Evolutionary conservation across 2,797 vertebrate genomes (phyloP), one percentile per base, ranked within the genome.

Genomic region (Rhyacichthys aspro): DNA sequence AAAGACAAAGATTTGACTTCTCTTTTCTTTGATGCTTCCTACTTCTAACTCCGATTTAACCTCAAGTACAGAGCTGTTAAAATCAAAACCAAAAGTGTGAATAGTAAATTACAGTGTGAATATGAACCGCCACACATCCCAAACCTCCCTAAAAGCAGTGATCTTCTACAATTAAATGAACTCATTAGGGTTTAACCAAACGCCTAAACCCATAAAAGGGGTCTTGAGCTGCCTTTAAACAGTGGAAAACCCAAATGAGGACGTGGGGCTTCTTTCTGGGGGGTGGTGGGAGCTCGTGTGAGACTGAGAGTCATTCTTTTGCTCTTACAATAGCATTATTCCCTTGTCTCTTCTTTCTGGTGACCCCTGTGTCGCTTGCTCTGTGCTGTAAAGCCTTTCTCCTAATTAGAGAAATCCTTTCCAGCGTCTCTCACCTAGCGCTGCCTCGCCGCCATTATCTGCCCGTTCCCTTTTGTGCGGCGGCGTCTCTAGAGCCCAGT

Each of bases 381-480:
- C 59, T 33, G 23, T 1, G 49, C 59, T 59, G 49, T 57, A 74
- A 79, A 80, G 19, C 60, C 48, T 61, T 45, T 58, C 59, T 74
- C 58, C 73, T 83, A 70, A 87, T 86, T 82, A 83, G 47, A 76
- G 53, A 37, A 69, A 76, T 62, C 75, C 56, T 72, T 52, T 55
- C 50, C 47, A 33, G 42, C 17, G 15, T 63, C 62, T 55, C 45
- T 66, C 54, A 41, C 45, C 70, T 43, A 10, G 7, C 7, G 37
- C 63, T 42, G 28, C 39, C 62, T 58, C 17, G 10, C 33, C n/a
- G 5, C 23, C 47, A 17, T 23, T 50, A 46, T 54, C 16, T 43
- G 3, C 11, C 33, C 38, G 42, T 33, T 18, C 17, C 14, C 59
- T 48, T 59, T 32, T 45, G 3, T 8, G 41, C 43, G 7, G 39